Percentiles rank a stretch among this genome's conserved stretches.
phyloP scores from a whole-genome alignment of 2,113 vertebrate species.

The Onychorhynchus coronatus region DNA sequence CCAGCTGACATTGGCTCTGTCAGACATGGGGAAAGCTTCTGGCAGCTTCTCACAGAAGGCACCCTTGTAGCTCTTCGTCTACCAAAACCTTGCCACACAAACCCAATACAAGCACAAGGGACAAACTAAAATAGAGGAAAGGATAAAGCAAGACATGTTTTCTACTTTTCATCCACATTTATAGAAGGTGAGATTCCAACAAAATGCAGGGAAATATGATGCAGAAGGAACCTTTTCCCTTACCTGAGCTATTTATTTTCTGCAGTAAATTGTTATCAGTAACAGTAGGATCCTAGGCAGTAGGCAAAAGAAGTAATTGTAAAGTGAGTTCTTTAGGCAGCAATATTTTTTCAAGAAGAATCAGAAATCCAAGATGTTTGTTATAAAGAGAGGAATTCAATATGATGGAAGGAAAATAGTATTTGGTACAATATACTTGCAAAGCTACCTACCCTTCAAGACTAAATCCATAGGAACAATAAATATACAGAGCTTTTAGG shows the following conservation, averaged over 20 bases:
- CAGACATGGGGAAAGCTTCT: neutral
- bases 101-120: neutral
- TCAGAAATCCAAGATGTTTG: neutral
- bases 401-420: neutral
- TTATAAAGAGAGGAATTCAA: neutral
- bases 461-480: neutral
- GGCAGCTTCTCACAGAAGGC: neutral
- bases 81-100: neutral
- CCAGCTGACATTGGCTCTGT: neutral
- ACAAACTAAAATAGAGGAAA: slow-evolving; percentile 7
- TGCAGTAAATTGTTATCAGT: neutral
- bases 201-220: neutral
- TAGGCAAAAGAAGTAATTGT: neutral
- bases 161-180: neutral
- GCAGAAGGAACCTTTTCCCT: neutral
- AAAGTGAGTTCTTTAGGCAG: neutral
- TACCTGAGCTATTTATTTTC: neutral
- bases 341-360: neutral
- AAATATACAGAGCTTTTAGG: neutral
- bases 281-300: neutral
- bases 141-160: neutral
- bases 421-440: neutral
- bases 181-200: neutral
- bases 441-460: neutral
- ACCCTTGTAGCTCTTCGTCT: no score